Percentiles rank a stretch among this genome's conserved stretches.
Evolutionary conservation across 2,888 invertebrate species (phyloP).

Genomic region (Tetheella fluctuosa): DNA sequence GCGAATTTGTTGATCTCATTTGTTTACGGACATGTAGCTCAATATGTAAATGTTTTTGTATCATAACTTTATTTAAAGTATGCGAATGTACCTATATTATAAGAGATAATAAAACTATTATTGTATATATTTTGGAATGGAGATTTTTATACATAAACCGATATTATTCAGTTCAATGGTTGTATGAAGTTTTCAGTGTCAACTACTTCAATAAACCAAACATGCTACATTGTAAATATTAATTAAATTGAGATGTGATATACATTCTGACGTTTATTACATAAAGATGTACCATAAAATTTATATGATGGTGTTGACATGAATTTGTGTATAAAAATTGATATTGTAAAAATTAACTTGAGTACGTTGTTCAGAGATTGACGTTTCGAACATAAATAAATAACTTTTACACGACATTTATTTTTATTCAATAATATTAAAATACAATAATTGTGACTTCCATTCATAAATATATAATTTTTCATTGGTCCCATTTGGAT

Average conservation of each 20-base stretch:
- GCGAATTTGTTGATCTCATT: conserved; percentile 82
- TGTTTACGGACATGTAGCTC: conserved; percentile 79
- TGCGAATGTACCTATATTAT: conserved; percentile 71
- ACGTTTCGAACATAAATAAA: conserved; percentile 80
- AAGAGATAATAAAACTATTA: conserved; percentile 69
- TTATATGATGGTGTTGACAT: conserved; percentile 79
- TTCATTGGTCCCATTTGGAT: not conserved
- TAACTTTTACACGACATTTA: conserved; percentile 75
- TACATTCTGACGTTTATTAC: conserved; percentile 75
- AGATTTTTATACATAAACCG: conserved; percentile 77
- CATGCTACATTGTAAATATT: conserved; percentile 71
- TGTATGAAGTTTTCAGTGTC: conserved; percentile 70
- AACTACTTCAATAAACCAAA: conserved; percentile 56
- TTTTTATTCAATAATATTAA: conserved; percentile 20
- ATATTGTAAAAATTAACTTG: conserved; percentile 80
- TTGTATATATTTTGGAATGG: conserved; percentile 78
- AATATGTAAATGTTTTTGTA: conserved; percentile 75
- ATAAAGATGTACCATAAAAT: conserved; percentile 76
- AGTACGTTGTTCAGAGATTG: conserved; percentile 79
- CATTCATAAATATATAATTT: not conserved
- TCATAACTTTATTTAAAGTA: conserved; percentile 67
- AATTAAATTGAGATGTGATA: conserved; percentile 75
- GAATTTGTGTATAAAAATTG: conserved; percentile 76
- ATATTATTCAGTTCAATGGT: conserved; percentile 66
- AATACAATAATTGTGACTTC: conserved; percentile 17